These are phyloP conservation scores for Agonum fuliginosum DNA, from an alignment of 2,888 invertebrate species.

Conservation along the genomic window DNA sequence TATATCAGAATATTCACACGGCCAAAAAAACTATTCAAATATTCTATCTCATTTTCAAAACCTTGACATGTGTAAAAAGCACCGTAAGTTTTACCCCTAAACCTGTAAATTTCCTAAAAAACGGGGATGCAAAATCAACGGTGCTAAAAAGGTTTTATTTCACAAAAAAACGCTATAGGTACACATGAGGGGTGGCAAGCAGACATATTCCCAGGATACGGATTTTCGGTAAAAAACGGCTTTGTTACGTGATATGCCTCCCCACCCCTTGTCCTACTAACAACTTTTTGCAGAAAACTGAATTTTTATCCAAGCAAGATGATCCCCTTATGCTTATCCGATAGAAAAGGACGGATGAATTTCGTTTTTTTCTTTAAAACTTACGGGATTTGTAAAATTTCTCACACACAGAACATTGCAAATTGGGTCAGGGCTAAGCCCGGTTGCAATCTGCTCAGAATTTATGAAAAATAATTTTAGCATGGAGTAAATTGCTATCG, in stretches of 20 bases:
- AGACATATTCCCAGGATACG: constrained; percentile 67
- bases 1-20: constrained; percentile 35
- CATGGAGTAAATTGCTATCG: neutral
- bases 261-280: constrained; percentile 67
- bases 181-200: constrained; percentile 40
- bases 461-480: constrained; percentile 1
- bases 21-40: constrained; percentile 37
- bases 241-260: constrained; percentile 62
- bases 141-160: constrained; percentile 61
- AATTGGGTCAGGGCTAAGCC: constrained; percentile 60
- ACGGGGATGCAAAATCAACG: constrained; percentile 56
- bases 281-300: constrained; percentile 66
- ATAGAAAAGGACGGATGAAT: constrained; percentile 35
- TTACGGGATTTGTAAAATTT: constrained; percentile 52
- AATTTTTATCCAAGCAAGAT: constrained; percentile 65
- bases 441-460: constrained; percentile 30
- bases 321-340: constrained; percentile 63
- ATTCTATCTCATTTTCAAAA: constrained; percentile 37
- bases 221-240: constrained; percentile 64
- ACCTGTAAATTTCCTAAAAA: constrained; percentile 51
- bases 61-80: constrained; percentile 32
- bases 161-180: constrained; percentile 53
- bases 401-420: constrained; percentile 56
- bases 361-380: constrained; percentile 27
- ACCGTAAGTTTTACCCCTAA: constrained; percentile 52